Base-by-base conservation (phyloP, 1,140 invertebrate genomes). In the Magallana gigas region DNA sequence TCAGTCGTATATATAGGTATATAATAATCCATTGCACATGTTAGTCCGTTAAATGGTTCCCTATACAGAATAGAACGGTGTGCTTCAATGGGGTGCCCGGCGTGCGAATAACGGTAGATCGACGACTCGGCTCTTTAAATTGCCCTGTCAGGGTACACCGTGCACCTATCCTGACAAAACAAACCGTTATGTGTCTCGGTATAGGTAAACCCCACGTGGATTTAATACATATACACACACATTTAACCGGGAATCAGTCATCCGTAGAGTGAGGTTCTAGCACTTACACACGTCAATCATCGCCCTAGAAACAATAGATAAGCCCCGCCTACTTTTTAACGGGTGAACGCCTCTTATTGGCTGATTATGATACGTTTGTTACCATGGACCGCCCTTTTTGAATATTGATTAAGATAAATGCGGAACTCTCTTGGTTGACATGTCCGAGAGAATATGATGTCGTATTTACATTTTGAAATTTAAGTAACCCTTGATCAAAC, bases 401-500 rank as follows among this genome's bases (percentile, higher is more conserved):
- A 18, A 76, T 76, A 76, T 76, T 76, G 68, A 76, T 76, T 76
- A 76, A 76, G 68, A 76, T 29, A 76, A 76, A 76, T 76, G 23
- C 68, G 36, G 68, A 62, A 12, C 14, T 62, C 60, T 62, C 7
- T 48, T 3, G 60, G 5, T 16, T n/a, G 60, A 18, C 68, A 8
- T 76, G 23, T 76, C 36, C 68, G 68, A 76, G 23, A 48, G 9
- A 76, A 7, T 76, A 76, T 76, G 12, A 29, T 76, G 68, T 29
- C 36, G 18, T 11, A 76, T 76, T 76, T 76, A 76, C 68, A 76
- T 76, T 76, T 76, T 36, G 68, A 76, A 76, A 76, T 76, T 76
- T 76, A 76, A 76, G 68, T 76, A 76, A 76, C 23, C 68, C 68
- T 76, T 76, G 68, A 76, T 76, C 68, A 76, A 76, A 76, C 23